These are phyloP conservation scores for Gadopsis marmoratus DNA, from an alignment of 2,797 vertebrate genomes.

Conservation along the genomic window DNA sequence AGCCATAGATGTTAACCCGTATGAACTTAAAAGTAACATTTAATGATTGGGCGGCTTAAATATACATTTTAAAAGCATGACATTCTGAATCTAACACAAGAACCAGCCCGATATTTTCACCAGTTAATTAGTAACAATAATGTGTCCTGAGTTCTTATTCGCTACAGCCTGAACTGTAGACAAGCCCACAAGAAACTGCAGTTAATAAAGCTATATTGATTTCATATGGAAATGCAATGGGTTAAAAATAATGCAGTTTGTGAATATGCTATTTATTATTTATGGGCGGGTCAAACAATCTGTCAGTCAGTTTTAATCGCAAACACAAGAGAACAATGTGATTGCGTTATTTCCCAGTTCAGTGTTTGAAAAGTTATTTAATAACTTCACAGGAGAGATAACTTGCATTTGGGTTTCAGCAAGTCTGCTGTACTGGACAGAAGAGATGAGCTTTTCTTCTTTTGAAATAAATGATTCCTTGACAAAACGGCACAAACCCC, in stretches of 20 bases:
- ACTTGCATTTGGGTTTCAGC: conserved; percentile 6
- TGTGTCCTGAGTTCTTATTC: background rate
- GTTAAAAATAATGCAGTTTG: background rate
- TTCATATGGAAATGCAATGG: background rate
- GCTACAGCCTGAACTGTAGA: background rate
- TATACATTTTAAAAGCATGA: background rate
- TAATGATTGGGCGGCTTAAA: background rate
- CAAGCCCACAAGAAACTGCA: background rate
- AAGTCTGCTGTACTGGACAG: conserved; percentile 16
- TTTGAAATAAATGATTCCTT: conserved; percentile 21
- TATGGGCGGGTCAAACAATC: background rate
- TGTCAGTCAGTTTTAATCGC: conserved; percentile 12
- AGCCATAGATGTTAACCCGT: conserved; percentile 1
- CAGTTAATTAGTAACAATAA: background rate
- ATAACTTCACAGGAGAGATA: background rate
- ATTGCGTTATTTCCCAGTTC: conserved; percentile 2
- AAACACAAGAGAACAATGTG: background rate
- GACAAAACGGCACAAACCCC: conserved; percentile 19
- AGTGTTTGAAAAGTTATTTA: conserved; percentile 1
- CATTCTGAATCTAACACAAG: background rate
- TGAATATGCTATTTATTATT: conserved; percentile 8
- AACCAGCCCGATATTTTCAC: background rate
- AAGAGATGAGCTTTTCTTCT: conserved; percentile 28
- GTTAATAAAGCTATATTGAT: conserved; percentile 10
- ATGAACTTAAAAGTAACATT: background rate